Evolutionary conservation across 2,888 invertebrate species (phyloP).

Genomic region (Alentia gelatinosa): DNA sequence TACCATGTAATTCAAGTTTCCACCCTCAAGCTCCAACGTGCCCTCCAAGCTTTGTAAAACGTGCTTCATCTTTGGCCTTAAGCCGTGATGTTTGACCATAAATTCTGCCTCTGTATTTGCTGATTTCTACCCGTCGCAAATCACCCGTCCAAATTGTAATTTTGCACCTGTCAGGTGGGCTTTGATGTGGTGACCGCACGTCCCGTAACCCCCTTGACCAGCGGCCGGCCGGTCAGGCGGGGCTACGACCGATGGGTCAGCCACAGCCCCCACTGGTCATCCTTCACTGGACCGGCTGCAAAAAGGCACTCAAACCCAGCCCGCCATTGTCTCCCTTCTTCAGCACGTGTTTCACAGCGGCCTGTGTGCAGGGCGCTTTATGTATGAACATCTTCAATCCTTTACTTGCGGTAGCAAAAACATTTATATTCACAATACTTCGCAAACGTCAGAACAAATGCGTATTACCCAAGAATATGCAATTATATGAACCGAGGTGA

Average conservation of each 20-base stretch:
- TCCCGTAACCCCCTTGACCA: constrained; percentile 43
- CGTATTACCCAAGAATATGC: too few relatives aligned
- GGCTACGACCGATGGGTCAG: neutral
- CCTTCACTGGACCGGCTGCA: too few relatives aligned
- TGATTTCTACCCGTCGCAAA: neutral
- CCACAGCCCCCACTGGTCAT: neutral
- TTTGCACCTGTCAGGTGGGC: constrained; percentile 46
- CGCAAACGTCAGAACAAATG: too few relatives aligned
- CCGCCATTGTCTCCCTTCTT: too few relatives aligned
- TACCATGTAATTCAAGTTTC: constrained; percentile 22
- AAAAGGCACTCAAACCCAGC: neutral
- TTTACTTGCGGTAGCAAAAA: too few relatives aligned
- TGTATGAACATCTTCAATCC: too few relatives aligned
- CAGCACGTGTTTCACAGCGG: too few relatives aligned
- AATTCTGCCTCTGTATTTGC: neutral
- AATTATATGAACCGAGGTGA: too few relatives aligned
- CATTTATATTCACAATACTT: too few relatives aligned
- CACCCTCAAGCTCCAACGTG: neutral
- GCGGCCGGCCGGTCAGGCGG: neutral
- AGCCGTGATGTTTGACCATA: constrained; percentile 43
- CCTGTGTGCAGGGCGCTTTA: too few relatives aligned
- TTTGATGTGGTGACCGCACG: constrained; percentile 41
- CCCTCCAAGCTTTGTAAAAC: neutral
- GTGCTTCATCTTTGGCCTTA: constrained; percentile 27
- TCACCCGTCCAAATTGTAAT: constrained; percentile 1